These are phyloP conservation scores for Drosophila pseudoananassae DNA, from an alignment of 1,140 invertebrate species.

Conservation along the genomic window DNA sequence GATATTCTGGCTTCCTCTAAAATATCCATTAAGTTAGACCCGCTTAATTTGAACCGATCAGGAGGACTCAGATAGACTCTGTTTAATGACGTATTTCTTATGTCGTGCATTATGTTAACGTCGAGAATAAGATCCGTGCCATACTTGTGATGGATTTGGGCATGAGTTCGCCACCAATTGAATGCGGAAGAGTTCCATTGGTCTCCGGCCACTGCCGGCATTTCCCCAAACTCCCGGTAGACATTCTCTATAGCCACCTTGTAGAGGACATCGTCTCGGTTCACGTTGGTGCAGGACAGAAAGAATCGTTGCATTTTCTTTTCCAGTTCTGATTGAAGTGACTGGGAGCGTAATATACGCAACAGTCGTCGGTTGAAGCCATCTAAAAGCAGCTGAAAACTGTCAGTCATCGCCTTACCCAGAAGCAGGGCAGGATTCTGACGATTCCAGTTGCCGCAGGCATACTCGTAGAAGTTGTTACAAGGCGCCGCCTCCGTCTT, in stretches of 20 bases:
- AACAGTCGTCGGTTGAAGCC: conserved; percentile 56
- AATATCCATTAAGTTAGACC: conserved; percentile 7
- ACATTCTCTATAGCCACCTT: conserved; percentile 46
- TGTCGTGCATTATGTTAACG: conserved; percentile 56
- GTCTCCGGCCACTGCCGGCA: conserved; percentile 40
- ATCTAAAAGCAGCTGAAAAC: conserved; percentile 47
- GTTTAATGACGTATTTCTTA: conserved; percentile 50
- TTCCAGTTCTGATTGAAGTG: conserved; percentile 35
- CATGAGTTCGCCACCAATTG: conserved; percentile 66
- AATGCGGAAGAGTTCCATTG: conserved; percentile 52
- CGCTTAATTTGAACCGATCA: not conserved
- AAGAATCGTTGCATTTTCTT: conserved; percentile 64
- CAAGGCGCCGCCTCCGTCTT: conserved; percentile 86
- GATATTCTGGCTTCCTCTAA: conserved; percentile 17
- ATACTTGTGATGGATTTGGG: conserved; percentile 60
- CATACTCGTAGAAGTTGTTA: conserved; percentile 87
- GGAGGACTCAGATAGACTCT: conserved; percentile 51
- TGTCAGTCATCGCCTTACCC: conserved; percentile 49
- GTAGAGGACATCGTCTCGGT: conserved; percentile 51
- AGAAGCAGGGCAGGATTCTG: conserved; percentile 60
- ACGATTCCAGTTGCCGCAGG: conserved; percentile 88
- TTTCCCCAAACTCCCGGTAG: conserved; percentile 48
- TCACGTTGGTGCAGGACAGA: conserved; percentile 43
- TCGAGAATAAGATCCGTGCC: conserved; percentile 52
- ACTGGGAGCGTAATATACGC: conserved; percentile 32